These are phyloP conservation scores for Drosophila miranda DNA, from an alignment of 1,140 invertebrate genomes.

Conservation along the genomic window DNA sequence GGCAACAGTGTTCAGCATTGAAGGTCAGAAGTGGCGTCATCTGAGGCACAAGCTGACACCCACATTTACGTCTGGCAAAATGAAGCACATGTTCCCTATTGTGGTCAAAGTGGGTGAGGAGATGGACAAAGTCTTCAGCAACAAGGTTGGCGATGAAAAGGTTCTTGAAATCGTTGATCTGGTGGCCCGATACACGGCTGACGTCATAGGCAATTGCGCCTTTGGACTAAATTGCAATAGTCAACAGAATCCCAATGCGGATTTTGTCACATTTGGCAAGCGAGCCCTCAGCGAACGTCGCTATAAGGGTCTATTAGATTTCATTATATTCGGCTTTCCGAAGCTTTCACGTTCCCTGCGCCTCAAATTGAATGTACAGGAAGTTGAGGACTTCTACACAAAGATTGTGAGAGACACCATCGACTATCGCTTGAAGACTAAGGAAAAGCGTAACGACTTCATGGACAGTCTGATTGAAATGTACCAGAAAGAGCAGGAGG, in stretches of 20 bases:
- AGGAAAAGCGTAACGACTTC: conserved; percentile 84
- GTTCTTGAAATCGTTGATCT: conserved; percentile 76
- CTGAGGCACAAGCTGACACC: conserved; percentile 84
- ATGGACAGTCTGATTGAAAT: conserved; percentile 84
- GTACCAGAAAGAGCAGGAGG: conserved; percentile 58
- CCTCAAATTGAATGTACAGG: conserved; percentile 58
- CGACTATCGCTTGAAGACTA: conserved; percentile 82
- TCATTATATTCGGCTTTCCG: conserved; percentile 57
- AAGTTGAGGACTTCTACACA: conserved; percentile 83
- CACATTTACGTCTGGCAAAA: conserved; percentile 85
- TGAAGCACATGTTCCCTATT: conserved; percentile 84
- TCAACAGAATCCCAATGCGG: conserved; percentile 79
- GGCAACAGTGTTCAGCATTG: conserved; percentile 82
- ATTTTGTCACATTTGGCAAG: conserved; percentile 82
- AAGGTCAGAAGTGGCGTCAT: conserved; percentile 84
- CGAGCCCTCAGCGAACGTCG: conserved; percentile 55
- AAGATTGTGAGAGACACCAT: conserved; percentile 83
- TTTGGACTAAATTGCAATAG: conserved; percentile 83
- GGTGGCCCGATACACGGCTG: conserved; percentile 82
- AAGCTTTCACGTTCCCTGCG: conserved; percentile 40
- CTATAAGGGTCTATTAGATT: conserved; percentile 38
- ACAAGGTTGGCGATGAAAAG: conserved; percentile 20
- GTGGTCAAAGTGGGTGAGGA: conserved; percentile 73
- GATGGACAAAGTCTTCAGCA: conserved; percentile 68
- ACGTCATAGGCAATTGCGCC: conserved; percentile 82